phyloP scores from a whole-genome alignment of 2,113 vertebrate genomes.

The Chaenogobius annularis region DNA sequence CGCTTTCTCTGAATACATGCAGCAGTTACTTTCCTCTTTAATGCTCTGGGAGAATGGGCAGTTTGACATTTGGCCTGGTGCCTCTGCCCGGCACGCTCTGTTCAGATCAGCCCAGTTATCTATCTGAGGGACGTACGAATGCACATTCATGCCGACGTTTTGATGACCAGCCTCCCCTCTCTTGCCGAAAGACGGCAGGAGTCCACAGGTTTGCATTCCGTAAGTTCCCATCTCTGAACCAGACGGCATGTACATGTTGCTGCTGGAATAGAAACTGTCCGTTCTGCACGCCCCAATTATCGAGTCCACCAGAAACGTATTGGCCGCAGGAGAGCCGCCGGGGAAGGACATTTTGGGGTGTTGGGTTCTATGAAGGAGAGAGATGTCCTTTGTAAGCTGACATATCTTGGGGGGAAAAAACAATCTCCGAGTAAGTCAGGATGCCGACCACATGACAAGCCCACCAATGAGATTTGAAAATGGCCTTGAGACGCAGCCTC shows the following conservation, averaged over 20 bases:
- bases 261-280: slow-evolving; percentile 98
- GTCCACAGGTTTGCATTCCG: slow-evolving; percentile 99
- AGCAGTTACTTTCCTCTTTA: slow-evolving; percentile 99
- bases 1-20: slow-evolving; percentile 99
- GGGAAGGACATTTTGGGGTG: slow-evolving; percentile 97
- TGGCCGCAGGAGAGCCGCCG: slow-evolving; percentile 98
- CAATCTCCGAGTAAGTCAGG: slow-evolving; percentile 95
- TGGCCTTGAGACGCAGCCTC: slow-evolving; percentile 95
- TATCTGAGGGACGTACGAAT: slow-evolving; percentile 98
- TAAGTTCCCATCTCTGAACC: slow-evolving; percentile 98
- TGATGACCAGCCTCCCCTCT: slow-evolving; percentile 95
- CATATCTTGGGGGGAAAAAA: slow-evolving; percentile 95
- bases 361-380: slow-evolving; percentile 93
- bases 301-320: slow-evolving; percentile 98
- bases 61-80: slow-evolving; percentile 93
- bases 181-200: slow-evolving; percentile 98
- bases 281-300: slow-evolving; percentile 97
- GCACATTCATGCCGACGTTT: slow-evolving; percentile 98
- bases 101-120: slow-evolving; percentile 97
- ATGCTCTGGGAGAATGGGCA: slow-evolving; percentile 97
- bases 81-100: slow-evolving; percentile 94
- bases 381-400: slow-evolving; percentile 99
- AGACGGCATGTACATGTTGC: slow-evolving; percentile 98
- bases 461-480: slow-evolving; percentile 99
- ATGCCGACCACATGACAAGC: slow-evolving; percentile 97